Conservation (phyloP, 2,888 invertebrate species). For the Cyrtodaria siliqua region DNA sequence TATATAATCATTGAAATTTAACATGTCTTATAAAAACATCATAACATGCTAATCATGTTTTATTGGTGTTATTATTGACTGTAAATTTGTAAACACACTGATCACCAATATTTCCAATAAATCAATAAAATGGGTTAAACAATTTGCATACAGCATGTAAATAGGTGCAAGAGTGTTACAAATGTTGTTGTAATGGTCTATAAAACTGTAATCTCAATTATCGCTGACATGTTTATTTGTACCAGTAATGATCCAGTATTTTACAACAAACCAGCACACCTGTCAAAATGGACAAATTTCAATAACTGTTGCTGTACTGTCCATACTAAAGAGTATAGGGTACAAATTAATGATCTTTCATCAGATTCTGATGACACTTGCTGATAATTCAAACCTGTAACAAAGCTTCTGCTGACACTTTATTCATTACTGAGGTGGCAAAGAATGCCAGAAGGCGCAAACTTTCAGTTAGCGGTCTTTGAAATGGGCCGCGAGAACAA, state of each 20-base stretch:
- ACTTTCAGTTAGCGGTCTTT: conserved; percentile 4
- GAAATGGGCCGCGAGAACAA: not conserved
- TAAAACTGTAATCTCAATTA: conserved; percentile 6
- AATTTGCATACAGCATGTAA: conserved; percentile 13
- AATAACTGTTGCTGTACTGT: too few relatives aligned
- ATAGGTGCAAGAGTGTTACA: conserved; percentile 22
- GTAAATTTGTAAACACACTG: not conserved
- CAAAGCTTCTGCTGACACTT: conserved; percentile 20
- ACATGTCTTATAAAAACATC: too few relatives aligned
- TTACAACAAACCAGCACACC: conserved; percentile 3
- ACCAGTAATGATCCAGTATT: not conserved
- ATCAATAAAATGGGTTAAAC: conserved; percentile 18
- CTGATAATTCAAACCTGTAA: conserved; percentile 7
- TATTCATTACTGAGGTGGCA: conserved; percentile 19
- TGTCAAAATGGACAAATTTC: conserved; percentile 35
- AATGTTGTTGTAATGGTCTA: not conserved
- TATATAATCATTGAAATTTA: too few relatives aligned
- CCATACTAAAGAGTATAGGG: too few relatives aligned
- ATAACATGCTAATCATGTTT: too few relatives aligned
- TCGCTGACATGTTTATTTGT: conserved; percentile 8
- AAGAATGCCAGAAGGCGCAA: conserved; percentile 23
- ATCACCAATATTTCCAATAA: conserved; percentile 4
- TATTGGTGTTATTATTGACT: conserved; percentile 4
- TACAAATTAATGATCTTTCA: too few relatives aligned
- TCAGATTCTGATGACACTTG: too few relatives aligned